A percentile compares a stretch with the other conserved stretches of the same genome.
phyloP scores from a whole-genome alignment of 1,140 invertebrate species.

The Drosophila bipectinata region DNA sequence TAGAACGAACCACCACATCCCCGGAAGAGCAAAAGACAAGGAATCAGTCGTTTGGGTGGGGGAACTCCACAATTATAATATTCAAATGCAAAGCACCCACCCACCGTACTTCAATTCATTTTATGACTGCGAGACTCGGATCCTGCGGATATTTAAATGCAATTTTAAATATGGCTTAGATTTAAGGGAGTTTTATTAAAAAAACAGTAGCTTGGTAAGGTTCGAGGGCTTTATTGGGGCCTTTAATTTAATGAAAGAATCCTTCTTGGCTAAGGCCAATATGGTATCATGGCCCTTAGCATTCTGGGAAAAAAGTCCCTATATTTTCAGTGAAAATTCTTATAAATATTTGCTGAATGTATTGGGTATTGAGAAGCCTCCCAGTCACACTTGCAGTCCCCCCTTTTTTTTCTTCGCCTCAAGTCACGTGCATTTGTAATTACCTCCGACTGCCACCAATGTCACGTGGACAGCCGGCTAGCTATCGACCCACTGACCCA shows the following conservation, averaged over 20 bases:
- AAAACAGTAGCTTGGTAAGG: conserved; percentile 4
- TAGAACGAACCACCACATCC: conserved; percentile 5
- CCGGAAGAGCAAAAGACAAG: conserved; percentile 62
- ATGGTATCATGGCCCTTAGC: too few species aligned
- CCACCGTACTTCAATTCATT: neutral
- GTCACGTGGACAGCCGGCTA: conserved; percentile 58
- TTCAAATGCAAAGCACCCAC: conserved; percentile 60
- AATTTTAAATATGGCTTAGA: conserved; percentile 74
- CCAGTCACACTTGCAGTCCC: conserved; percentile 1
- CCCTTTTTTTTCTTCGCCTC: too few species aligned
- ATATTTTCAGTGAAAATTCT: too few species aligned
- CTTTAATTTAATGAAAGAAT: too few species aligned
- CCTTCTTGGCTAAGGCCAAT: too few species aligned
- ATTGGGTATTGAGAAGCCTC: neutral
- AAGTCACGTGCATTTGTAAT: conserved; percentile 37
- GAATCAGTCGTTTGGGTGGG: conserved; percentile 40
- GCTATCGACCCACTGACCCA: too few species aligned
- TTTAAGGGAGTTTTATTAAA: conserved; percentile 28
- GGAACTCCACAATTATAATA: conserved; percentile 64
- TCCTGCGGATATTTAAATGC: conserved; percentile 58
- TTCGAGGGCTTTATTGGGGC: neutral
- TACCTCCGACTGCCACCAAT: conserved; percentile 43
- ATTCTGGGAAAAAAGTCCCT: too few species aligned
- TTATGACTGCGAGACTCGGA: neutral
- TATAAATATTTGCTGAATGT: too few species aligned